Evolutionary conservation across 2,888 invertebrate genomes (phyloP).

Genomic region (Sepioteuthis lessoniana): DNA sequence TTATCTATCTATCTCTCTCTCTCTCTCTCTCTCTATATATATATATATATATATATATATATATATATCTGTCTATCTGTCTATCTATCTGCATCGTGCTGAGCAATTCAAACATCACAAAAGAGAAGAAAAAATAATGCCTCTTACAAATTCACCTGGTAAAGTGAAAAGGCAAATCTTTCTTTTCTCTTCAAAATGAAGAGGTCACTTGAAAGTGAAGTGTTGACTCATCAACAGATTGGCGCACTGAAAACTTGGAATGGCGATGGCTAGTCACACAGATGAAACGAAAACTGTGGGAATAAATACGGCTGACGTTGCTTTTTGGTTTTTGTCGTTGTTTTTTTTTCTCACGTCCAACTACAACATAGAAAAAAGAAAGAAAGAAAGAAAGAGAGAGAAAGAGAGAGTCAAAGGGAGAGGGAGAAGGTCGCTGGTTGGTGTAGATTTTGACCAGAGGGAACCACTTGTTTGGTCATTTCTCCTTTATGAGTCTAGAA

Average conservation of each 20-base stretch:
- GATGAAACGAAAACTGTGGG: conserved; percentile 33
- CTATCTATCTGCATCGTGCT: background rate
- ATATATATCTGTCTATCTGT: background rate
- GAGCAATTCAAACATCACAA: too few species aligned
- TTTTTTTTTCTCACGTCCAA: background rate
- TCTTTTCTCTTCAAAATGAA: background rate
- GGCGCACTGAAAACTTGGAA: background rate
- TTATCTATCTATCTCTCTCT: too few species aligned
- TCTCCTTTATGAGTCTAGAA: background rate
- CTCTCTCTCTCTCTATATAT: too few species aligned
- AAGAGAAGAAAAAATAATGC: too few species aligned
- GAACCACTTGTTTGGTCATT: background rate
- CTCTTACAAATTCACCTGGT: background rate
- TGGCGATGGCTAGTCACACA: background rate
- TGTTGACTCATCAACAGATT: background rate
- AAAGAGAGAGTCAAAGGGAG: background rate
- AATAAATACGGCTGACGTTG: background rate
- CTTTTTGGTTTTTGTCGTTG: too few species aligned
- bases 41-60: too few species aligned
- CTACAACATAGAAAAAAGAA: too few species aligned
- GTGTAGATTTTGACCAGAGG: background rate
- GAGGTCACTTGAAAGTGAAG: background rate
- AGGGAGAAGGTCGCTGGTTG: background rate
- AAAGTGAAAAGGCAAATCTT: background rate
- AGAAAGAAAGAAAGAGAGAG: background rate